Evolutionary conservation across 2,888 invertebrate species (phyloP), one percentile per base, ranked within the genome.

Genomic region (Neocrepidodera transversa): DNA sequence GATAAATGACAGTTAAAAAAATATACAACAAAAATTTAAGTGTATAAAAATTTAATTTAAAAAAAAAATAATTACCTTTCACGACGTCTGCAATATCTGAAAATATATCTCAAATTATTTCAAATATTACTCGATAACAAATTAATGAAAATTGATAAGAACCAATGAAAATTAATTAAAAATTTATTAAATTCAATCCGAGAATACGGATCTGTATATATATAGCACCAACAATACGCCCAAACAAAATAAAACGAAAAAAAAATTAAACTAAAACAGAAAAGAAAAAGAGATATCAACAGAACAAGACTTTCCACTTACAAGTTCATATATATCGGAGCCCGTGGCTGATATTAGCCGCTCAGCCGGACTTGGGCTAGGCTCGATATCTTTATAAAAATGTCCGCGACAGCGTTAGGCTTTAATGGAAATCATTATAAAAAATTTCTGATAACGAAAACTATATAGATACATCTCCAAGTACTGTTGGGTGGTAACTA

Each of bases 341-440:
- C n/a, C n/a, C n/a, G n/a, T n/a, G n/a, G 59, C 64, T 62, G 73
- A 70, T 69, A 53, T 16, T 54, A 68, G 64, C 67, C 55, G 65
- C 62, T 65, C 66, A 63, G n/a, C n/a, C n/a, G n/a, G n/a, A n/a
- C n/a, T n/a, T n/a, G 72, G 73, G 72, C 70, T 72, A 72, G 74
- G 73, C 69, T 71, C 74, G n/a, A 71, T 75, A 75, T 74, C 75
- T 72, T 69, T 61, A 68, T 66, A 71, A 73, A 73, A 74, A 74
- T 68, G 72, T n/a, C n/a, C 69, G 66, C 68, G 70, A 74, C 74
- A 75, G 66, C 75, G 70, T 74, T 75, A 74, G 70, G 75, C 74
- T 74, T 74, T 75, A 75, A 74, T 72, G 74, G 74, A 74, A 73
- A 75, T 73, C 74, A 72, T 73, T 71, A 74, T 75, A 74, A 71